Base-by-base conservation (phyloP, 1,140 invertebrate genomes). In the Babylonia areolata region DNA sequence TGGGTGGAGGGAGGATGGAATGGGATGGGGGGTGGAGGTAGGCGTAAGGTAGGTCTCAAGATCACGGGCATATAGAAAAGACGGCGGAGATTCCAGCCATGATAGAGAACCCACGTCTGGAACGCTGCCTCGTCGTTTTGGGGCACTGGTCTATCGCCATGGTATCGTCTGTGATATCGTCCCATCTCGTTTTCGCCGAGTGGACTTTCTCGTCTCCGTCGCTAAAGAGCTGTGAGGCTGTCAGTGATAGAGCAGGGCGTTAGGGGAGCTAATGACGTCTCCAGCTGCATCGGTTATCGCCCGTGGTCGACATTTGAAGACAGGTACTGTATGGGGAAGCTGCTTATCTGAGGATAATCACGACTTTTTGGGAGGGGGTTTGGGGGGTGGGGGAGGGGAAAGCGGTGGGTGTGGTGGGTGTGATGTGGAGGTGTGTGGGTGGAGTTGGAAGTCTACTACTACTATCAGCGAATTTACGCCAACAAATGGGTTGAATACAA, bases 191-290 rank as follows among this genome's bases (percentile, higher is more conserved):
- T 46, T 58, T 51, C 17, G 46, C 42, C 78, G 37, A 80, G 78
- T 80, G 46, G 78, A 80, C 78, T 51, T 58, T 80, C 42, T 80
- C n/a, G 15, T 11, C 46, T 79, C 39, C 12, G 40, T 33, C 28
- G 78, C 78, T 80, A 80, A 80, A 80, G 78, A 80, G 78, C 78
- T 80, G 78, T 51, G 78, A 54, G 78, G 78, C 40, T 80, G 78
- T 51, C 46, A 28, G 42, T 42, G 78, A 80, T 80, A 80, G 35
- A 80, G 78, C 78, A 80, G 42, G 42, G 40, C 78, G 78, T 58
- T 15, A 80, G 33, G 78, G 78, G 2, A 54, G 42, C 78, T 80
- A 80, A 80, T 33, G 78, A 80, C 78, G 78, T 80, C 78, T 80
- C 78, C 78, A 80, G 78, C 78, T 80, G 78, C 46, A 80, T 51